phyloP scores from a whole-genome alignment of 2,113 vertebrate species.

The Urocynchramus pylzowi region DNA sequence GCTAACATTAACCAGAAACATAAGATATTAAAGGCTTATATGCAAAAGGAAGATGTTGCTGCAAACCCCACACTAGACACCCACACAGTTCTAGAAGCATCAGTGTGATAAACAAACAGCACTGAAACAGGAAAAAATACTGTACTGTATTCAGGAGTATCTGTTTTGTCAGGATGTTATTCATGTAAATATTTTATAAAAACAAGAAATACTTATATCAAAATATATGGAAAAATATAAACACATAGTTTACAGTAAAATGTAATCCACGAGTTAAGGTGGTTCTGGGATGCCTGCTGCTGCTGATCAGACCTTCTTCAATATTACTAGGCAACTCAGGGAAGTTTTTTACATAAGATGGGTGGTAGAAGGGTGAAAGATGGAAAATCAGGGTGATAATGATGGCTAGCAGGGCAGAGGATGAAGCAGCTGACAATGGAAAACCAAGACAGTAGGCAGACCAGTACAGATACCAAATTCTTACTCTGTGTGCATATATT shows the following conservation, averaged over 20 bases:
- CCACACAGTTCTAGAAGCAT: not conserved
- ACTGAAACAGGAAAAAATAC: not conserved
- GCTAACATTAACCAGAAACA: not conserved
- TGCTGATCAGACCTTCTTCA: not conserved
- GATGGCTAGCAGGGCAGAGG: not conserved
- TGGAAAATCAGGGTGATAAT: not conserved
- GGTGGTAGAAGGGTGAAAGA: not conserved
- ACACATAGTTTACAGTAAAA: not conserved
- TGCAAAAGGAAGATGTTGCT: not conserved
- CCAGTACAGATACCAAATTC: not conserved
- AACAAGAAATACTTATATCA: not conserved
- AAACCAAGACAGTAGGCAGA: not conserved
- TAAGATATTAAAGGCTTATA: not conserved
- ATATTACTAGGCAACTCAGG: not conserved
- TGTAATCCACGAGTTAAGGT: not conserved
- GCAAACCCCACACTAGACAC: not conserved
- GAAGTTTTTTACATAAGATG: not conserved
- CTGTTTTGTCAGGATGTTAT: not conserved
- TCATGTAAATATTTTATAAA: not conserved
- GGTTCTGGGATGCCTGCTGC: not conserved
- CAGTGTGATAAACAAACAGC: not conserved
- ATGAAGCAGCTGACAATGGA: not conserved
- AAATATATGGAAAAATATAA: not conserved
- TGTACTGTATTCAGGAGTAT: not conserved
- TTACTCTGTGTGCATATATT: not conserved